Conservation (phyloP, 92 coral and sea anemone species). For the Anthopleura xanthogrammica region DNA sequence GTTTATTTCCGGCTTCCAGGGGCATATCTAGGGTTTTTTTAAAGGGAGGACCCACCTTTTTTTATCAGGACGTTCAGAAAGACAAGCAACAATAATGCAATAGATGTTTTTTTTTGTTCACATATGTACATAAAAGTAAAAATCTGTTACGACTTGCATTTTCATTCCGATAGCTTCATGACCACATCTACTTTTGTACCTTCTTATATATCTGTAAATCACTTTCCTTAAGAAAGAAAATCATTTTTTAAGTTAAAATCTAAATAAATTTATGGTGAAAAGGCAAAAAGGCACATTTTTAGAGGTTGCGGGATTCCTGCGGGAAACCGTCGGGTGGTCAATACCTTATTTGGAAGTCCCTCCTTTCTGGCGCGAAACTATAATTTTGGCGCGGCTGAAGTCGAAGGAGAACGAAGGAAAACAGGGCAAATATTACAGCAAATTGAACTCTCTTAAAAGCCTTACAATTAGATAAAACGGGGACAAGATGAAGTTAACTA, state of each 20-base stretch:
- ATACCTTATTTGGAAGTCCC: slow-evolving; percentile 48
- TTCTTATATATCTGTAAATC: no score
- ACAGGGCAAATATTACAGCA: background rate
- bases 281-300: background rate
- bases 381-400: slow-evolving; percentile 44
- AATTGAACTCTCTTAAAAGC: slow-evolving; percentile 13
- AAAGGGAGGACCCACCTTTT: no score
- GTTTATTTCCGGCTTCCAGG: background rate
- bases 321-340: slow-evolving; percentile 7
- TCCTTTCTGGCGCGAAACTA: slow-evolving; percentile 75
- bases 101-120: background rate
- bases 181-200: no score
- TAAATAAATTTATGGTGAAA: background rate
- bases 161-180: no score
- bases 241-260: background rate
- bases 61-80: no score
- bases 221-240: background rate
- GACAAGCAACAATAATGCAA: no score
- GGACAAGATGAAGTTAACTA: slow-evolving; percentile 65
- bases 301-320: background rate
- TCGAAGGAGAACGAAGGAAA: background rate
- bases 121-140: background rate
- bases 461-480: background rate
- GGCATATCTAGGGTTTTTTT: no score
- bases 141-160: no score